Percentiles rank a stretch among this genome's conserved stretches.
phyloP scores from a whole-genome alignment of 2,888 invertebrate genomes.

The Ceriagrion tenellum region DNA sequence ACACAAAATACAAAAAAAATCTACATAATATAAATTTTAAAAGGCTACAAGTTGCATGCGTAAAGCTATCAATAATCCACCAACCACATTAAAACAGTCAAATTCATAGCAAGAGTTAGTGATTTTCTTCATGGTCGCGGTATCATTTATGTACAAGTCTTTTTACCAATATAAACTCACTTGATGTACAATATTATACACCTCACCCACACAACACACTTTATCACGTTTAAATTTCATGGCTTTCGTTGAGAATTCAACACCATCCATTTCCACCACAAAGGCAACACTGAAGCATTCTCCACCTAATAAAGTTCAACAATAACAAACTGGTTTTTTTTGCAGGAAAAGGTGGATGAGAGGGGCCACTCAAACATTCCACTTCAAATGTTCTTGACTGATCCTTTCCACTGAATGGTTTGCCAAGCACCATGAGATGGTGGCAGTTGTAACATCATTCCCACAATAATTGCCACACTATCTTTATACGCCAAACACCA shows the following conservation, averaged over 20 bases:
- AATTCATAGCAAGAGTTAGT: slow-evolving; percentile 59
- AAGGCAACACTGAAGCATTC: slow-evolving; percentile 40
- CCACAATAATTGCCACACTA: slow-evolving; percentile 43
- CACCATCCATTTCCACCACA: slow-evolving; percentile 51
- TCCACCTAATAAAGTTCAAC: slow-evolving; percentile 46
- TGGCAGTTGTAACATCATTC: slow-evolving; percentile 17
- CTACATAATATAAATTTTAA: slow-evolving; percentile 64
- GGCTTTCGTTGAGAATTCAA: slow-evolving; percentile 5
- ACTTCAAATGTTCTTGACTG: slow-evolving; percentile 9
- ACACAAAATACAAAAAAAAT: slow-evolving; percentile 64
- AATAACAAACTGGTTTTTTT: slow-evolving; percentile 26
- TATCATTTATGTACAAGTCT: slow-evolving; percentile 59
- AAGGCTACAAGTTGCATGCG: slow-evolving; percentile 64
- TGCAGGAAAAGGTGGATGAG: slow-evolving; percentile 34
- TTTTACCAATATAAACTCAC: slow-evolving; percentile 63
- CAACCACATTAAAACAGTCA: slow-evolving; percentile 68
- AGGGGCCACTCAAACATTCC: slow-evolving; percentile 35
- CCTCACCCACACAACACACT: slow-evolving; percentile 65
- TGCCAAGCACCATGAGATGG: slow-evolving; percentile 40
- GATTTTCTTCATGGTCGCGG: slow-evolving; percentile 50
- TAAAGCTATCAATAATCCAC: slow-evolving; percentile 66
- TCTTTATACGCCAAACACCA: slow-evolving; percentile 41
- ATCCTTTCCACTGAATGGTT: slow-evolving; percentile 34
- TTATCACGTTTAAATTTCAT: slow-evolving; percentile 62
- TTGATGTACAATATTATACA: slow-evolving; percentile 58